A percentile compares a stretch with the other conserved stretches of the same genome.
These are phyloP conservation scores for Pardosa pseudoannulata DNA, from an alignment of 2,888 invertebrate genomes.

Conservation along the genomic window DNA sequence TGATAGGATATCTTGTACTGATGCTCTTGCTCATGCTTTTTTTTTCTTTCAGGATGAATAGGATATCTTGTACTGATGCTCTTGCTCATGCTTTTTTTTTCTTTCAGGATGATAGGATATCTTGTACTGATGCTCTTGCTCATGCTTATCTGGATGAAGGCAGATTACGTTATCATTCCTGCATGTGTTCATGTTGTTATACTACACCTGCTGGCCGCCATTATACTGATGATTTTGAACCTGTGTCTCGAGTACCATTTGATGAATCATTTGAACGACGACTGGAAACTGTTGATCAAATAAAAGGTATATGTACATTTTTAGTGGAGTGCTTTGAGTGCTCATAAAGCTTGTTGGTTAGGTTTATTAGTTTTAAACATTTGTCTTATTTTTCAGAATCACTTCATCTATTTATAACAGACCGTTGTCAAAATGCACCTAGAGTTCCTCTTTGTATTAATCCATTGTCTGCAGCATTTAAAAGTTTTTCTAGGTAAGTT, in stretches of 20 bases:
- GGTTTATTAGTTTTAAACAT: background rate
- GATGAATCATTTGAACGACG: constrained; percentile 98
- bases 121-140: constrained; percentile 94
- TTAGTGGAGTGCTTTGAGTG: no score
- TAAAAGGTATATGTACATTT: no score
- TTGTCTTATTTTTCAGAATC: constrained; percentile 83
- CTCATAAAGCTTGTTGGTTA: no score
- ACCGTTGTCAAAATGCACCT: constrained; percentile 91
- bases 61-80: constrained; percentile 96
- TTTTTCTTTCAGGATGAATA: constrained; percentile 87
- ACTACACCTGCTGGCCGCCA: constrained; percentile 87
- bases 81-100: constrained; percentile 96
- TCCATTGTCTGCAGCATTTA: constrained; percentile 99
- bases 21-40: constrained; percentile 97
- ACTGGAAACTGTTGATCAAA: constrained; percentile 92
- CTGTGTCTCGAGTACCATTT: constrained; percentile 91
- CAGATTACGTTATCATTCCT: constrained; percentile 97
- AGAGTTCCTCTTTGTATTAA: constrained; percentile 99
- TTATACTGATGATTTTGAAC: constrained; percentile 94
- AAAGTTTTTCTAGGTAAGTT: constrained; percentile 98
- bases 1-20: constrained; percentile 94
- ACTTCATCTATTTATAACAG: constrained; percentile 99
- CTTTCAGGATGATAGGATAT: constrained; percentile 91
- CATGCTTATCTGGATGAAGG: constrained; percentile 99
- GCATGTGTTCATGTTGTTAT: constrained; percentile 98